A percentile compares a stretch with the other conserved stretches of the same genome.
phyloP scores from a whole-genome alignment of 2,888 invertebrate species.

The Sturmia bella region DNA sequence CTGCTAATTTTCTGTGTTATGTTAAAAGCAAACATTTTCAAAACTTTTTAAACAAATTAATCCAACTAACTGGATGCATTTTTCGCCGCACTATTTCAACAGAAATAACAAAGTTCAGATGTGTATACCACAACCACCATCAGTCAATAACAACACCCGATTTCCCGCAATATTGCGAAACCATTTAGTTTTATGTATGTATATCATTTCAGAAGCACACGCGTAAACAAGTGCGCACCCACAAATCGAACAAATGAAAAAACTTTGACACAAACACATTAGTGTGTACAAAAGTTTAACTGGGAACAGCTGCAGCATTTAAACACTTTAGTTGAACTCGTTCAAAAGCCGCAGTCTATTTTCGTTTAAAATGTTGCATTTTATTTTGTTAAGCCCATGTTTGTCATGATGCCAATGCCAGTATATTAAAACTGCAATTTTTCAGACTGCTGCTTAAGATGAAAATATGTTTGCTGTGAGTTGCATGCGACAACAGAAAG shows the following conservation, averaged over 20 bases:
- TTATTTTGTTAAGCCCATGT: constrained; percentile 49
- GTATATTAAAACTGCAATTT: constrained; percentile 56
- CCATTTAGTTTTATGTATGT: no score
- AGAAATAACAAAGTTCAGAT: not conserved
- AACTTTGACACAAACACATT: constrained; percentile 2
- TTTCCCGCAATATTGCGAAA: no score
- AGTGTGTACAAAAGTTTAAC: constrained; percentile 26
- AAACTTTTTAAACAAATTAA: no score
- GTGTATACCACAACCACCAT: not conserved
- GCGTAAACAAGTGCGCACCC: not conserved
- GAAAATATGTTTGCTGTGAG: constrained; percentile 21
- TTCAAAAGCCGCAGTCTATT: constrained; percentile 57
- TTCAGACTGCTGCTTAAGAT: constrained; percentile 11
- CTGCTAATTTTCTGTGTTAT: no score
- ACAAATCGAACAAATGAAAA: not conserved
- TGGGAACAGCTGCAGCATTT: constrained; percentile 54
- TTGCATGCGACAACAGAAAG: constrained; percentile 18
- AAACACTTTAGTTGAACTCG: constrained; percentile 54
- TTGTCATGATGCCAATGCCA: constrained; percentile 49
- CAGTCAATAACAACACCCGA: no score
- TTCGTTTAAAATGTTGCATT: constrained; percentile 53
- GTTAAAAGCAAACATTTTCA: no score
- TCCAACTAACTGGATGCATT: no score
- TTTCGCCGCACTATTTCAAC: no score
- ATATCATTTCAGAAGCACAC: not conserved